These are phyloP conservation scores for Tetranychus piercei DNA, from an alignment of 2,888 invertebrate genomes.

Conservation along the genomic window DNA sequence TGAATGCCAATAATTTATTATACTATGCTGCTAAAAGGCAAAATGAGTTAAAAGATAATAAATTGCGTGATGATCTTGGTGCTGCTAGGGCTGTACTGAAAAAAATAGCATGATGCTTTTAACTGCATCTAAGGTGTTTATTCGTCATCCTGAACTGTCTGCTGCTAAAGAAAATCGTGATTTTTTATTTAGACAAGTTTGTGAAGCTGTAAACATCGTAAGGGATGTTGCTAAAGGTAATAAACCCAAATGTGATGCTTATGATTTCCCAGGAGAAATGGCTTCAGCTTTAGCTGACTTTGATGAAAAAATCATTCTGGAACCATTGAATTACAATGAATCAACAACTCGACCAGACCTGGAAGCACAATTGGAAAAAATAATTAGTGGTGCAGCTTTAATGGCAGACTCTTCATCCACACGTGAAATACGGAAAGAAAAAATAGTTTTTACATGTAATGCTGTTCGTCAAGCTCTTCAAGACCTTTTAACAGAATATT, in stretches of 20 bases:
- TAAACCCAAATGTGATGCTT: conserved; percentile 35
- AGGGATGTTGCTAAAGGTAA: conserved; percentile 81
- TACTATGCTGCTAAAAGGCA: conserved; percentile 71
- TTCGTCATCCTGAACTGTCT: conserved; percentile 88
- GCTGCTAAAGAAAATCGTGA: conserved; percentile 91
- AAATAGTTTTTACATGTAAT: conserved; percentile 94
- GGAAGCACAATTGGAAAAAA: conserved; percentile 85
- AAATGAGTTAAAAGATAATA: conserved; percentile 68
- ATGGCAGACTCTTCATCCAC: conserved; percentile 93
- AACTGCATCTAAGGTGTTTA: conserved; percentile 89
- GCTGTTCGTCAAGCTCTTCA: conserved; percentile 92
- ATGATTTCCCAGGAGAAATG: conserved; percentile 81
- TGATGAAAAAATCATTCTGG: conserved; percentile 90
- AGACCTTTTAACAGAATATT: conserved; percentile 80
- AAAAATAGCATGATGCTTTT: conserved; percentile 88
- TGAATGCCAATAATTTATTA: conserved; percentile 60
- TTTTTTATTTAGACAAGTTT: conserved; percentile 82
- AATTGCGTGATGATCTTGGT: conserved; percentile 76
- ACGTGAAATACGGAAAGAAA: conserved; percentile 78
- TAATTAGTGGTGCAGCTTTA: conserved; percentile 86
- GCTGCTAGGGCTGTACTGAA: conserved; percentile 87
- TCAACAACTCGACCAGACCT: conserved; percentile 74
- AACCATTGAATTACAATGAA: conserved; percentile 80
- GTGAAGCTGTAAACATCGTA: conserved; percentile 85
- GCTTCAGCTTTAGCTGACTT: conserved; percentile 91